Conservation (phyloP, 2,888 invertebrate species). For the Graphium colonna region DNA sequence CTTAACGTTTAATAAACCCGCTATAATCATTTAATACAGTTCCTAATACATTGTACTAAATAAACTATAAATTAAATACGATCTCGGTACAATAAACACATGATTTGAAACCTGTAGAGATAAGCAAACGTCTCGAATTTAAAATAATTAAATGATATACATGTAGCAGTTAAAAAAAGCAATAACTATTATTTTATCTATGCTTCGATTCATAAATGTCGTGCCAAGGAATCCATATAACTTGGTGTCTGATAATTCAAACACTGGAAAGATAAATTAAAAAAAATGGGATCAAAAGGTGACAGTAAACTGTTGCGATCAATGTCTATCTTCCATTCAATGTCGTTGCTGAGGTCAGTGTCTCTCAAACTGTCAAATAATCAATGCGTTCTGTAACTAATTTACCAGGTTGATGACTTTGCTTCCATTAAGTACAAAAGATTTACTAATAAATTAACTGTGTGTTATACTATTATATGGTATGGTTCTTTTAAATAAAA, state of each 20-base stretch:
- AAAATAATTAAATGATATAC: too few species aligned
- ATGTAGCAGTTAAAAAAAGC: background rate
- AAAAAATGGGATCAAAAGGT: slow-evolving; percentile 66
- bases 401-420: too few species aligned
- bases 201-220: background rate
- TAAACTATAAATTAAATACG: too few species aligned
- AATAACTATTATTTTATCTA: background rate
- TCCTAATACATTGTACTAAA: too few species aligned
- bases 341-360: slow-evolving; percentile 35
- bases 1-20: too few species aligned
- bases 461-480: too few species aligned
- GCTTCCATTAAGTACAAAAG: too few species aligned
- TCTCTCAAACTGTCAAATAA: slow-evolving; percentile 27
- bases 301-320: slow-evolving; percentile 60
- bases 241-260: background rate
- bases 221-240: slow-evolving; percentile 21
- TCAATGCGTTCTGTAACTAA: slow-evolving; percentile 1
- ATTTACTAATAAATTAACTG: too few species aligned
- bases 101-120: background rate
- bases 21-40: too few species aligned
- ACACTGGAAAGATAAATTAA: slow-evolving; percentile 22
- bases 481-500: too few species aligned
- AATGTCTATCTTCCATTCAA: slow-evolving; percentile 54
- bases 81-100: background rate
- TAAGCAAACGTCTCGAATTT: background rate